These are phyloP conservation scores for Eurytoma adleriae DNA, from an alignment of 2,888 invertebrate species.

Conservation along the genomic window DNA sequence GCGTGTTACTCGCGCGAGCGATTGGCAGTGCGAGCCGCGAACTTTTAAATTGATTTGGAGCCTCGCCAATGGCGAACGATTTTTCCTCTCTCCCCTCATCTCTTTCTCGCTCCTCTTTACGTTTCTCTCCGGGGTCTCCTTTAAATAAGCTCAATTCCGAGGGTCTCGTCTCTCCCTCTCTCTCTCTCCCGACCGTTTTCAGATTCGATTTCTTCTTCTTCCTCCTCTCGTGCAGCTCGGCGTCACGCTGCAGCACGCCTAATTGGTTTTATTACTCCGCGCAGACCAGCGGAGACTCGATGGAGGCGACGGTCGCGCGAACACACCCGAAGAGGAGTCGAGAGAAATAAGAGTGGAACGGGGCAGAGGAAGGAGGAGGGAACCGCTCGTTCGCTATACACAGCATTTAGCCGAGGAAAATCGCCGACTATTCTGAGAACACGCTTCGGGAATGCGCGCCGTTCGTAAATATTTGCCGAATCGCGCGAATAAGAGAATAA, in stretches of 20 bases:
- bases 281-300: not conserved
- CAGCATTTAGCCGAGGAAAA: conserved; percentile 33
- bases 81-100: conserved; percentile 61
- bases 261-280: conserved; percentile 72
- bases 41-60: conserved; percentile 76
- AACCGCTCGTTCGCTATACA: not conserved
- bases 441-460: conserved; percentile 22
- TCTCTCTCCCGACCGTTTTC: conserved; percentile 46
- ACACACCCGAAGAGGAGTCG: not conserved
- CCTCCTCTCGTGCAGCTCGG: conserved; percentile 38
- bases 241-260: conserved; percentile 61
- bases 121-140: conserved; percentile 53
- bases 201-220: conserved; percentile 35
- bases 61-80: conserved; percentile 71
- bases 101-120: conserved; percentile 55
- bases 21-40: conserved; percentile 66
- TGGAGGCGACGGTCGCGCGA: conserved; percentile 1
- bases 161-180: conserved; percentile 41
- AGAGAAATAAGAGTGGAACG: conserved; percentile 29
- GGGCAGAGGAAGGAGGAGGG: not conserved
- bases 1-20: conserved; percentile 63
- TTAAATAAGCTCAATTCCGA: conserved; percentile 52
- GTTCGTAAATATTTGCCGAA: conserved; percentile 54
- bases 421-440: conserved; percentile 47
- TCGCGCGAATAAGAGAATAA: conserved; percentile 49